phyloP scores from a whole-genome alignment of 2,888 invertebrate species.

The Serrognathus titanus region DNA sequence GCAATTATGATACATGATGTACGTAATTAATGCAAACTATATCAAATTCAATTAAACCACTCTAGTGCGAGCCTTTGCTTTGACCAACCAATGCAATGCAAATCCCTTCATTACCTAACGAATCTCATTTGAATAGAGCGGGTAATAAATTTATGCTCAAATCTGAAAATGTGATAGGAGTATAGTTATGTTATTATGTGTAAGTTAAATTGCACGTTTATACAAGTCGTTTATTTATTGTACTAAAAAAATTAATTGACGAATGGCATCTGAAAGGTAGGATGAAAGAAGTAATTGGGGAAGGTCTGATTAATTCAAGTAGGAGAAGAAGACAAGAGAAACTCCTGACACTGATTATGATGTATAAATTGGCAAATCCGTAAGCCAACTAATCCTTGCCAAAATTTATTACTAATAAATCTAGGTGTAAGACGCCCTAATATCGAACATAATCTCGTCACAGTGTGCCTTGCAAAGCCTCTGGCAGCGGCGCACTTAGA shows the following conservation, averaged over 20 bases:
- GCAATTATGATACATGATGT: slow-evolving; percentile 40
- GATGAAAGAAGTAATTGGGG: too few relatives aligned
- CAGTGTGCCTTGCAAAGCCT: slow-evolving; percentile 19
- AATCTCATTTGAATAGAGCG: slow-evolving; percentile 20
- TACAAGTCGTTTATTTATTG: too few relatives aligned
- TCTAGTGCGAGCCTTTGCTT: slow-evolving; percentile 37
- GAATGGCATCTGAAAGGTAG: too few relatives aligned
- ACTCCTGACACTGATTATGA: not conserved
- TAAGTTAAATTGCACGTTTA: too few relatives aligned
- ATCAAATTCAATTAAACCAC: slow-evolving; percentile 42
- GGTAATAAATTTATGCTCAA: slow-evolving; percentile 17
- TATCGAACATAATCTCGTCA: slow-evolving; percentile 22
- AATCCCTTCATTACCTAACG: slow-evolving; percentile 36
- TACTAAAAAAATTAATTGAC: too few relatives aligned
- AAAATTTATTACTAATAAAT: slow-evolving; percentile 2
- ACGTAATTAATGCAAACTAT: slow-evolving; percentile 43
- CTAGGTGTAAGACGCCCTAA: slow-evolving; percentile 16
- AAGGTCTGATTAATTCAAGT: not conserved
- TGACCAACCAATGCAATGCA: slow-evolving; percentile 40
- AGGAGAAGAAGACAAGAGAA: not conserved
- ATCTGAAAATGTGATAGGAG: slow-evolving; percentile 12
- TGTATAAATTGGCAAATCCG: too few relatives aligned
- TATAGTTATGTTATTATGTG: too few relatives aligned
- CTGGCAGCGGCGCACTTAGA: slow-evolving; percentile 14
- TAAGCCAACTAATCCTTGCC: too few relatives aligned